Conservation (phyloP, 37 sponge, comb jelly and placozoan genomes). For the Ianthella basta region DNA sequence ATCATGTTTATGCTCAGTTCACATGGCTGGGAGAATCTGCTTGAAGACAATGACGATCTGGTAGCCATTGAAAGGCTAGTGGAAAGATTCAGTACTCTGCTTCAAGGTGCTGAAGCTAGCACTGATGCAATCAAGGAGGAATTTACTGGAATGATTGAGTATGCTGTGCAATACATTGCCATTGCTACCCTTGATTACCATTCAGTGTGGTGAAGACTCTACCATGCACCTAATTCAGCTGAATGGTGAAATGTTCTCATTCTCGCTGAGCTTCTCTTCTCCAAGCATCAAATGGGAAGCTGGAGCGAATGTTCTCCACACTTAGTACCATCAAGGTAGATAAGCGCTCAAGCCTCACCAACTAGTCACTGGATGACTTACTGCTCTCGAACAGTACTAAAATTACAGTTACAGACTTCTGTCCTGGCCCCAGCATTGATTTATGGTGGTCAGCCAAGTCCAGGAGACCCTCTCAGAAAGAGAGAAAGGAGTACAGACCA, state of each 20-base stretch:
- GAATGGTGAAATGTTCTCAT: constrained; percentile 45
- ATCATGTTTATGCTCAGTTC: constrained; percentile 32
- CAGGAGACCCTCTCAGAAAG: constrained; percentile 20
- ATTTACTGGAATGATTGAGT: constrained; percentile 42
- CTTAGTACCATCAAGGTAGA: constrained; percentile 37
- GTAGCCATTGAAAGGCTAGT: constrained; percentile 36
- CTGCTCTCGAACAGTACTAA: neutral
- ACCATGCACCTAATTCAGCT: constrained; percentile 51
- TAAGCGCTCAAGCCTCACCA: constrained; percentile 26
- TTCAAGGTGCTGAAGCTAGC: constrained; percentile 45
- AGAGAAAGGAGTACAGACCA: constrained; percentile 10
- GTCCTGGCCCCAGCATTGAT: constrained; percentile 37
- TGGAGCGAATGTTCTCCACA: constrained; percentile 50
- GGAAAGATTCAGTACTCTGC: constrained; percentile 39
- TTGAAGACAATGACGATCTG: constrained; percentile 31
- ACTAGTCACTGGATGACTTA: constrained; percentile 42
- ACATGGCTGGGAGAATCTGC: constrained; percentile 36
- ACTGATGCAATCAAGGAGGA: constrained; percentile 21
- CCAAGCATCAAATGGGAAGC: constrained; percentile 65
- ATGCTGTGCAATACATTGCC: constrained; percentile 44
- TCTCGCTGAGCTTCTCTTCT: constrained; percentile 58
- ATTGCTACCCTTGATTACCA: constrained; percentile 51
- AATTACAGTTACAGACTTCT: neutral
- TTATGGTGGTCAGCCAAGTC: constrained; percentile 56
- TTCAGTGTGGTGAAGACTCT: constrained; percentile 66